These are phyloP conservation scores for Micromys minutus DNA, from an alignment of 2,113 vertebrate genomes.

Conservation along the genomic window DNA sequence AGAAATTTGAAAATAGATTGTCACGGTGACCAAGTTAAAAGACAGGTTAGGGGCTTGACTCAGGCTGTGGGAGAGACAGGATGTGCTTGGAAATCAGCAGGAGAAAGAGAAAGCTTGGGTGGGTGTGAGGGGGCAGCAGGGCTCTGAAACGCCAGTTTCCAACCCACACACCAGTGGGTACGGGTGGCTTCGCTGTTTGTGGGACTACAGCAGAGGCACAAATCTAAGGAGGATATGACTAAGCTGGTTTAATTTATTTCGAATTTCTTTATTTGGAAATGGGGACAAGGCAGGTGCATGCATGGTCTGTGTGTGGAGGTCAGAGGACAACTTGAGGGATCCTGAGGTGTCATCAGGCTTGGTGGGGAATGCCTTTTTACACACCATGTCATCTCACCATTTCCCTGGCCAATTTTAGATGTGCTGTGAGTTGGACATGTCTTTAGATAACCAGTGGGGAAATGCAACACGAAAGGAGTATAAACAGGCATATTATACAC, in stretches of 20 bases:
- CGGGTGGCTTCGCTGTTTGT: not conserved
- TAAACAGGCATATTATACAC: conserved; percentile 45
- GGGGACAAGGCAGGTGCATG: too few relatives aligned
- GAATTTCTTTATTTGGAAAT: not conserved
- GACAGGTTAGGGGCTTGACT: not conserved
- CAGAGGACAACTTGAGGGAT: not conserved
- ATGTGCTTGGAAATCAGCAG: not conserved
- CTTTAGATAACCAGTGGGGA: conserved; percentile 29
- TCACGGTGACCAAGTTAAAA: not conserved
- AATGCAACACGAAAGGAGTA: not conserved
- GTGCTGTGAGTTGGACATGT: conserved; percentile 24
- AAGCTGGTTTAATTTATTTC: not conserved
- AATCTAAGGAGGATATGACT: not conserved
- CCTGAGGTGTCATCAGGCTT: not conserved
- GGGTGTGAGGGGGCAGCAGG: not conserved
- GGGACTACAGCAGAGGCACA: not conserved
- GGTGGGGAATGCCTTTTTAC: not conserved
- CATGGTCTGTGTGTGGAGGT: not conserved
- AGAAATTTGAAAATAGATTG: conserved; percentile 26
- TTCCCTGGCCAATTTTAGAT: not conserved
- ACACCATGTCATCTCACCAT: not conserved
- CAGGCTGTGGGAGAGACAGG: not conserved
- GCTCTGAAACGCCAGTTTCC: conserved; percentile 27
- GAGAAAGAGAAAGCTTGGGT: not conserved
- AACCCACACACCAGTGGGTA: not conserved